Evolutionary conservation across 2,888 invertebrate genomes (phyloP).

Genomic region (Troides helena): DNA sequence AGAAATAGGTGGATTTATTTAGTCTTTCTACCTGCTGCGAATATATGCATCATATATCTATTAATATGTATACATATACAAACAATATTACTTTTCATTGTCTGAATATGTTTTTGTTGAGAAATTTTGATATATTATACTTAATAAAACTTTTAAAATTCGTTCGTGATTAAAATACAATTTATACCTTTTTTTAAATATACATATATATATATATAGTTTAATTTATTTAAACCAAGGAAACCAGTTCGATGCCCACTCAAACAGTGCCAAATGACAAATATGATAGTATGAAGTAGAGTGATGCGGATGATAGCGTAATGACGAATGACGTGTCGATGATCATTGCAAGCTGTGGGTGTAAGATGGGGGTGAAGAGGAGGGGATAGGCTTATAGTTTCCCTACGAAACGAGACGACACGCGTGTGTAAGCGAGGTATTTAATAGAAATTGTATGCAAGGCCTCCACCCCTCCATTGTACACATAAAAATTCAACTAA

Average conservation of each 20-base stretch:
- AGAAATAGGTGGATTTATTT: background rate
- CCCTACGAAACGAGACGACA: background rate
- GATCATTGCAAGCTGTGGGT: conserved; percentile 31
- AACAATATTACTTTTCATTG: too few species aligned
- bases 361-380: background rate
- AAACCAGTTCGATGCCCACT: conserved; percentile 67
- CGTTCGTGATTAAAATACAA: conserved; percentile 11
- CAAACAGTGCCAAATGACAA: conserved; percentile 73
- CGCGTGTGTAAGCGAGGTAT: background rate
- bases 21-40: background rate
- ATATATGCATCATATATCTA: background rate
- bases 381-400: background rate
- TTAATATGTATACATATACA: background rate
- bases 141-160: conserved; percentile 19
- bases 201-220: too few species aligned
- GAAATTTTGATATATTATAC: conserved; percentile 2
- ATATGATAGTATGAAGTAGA: conserved; percentile 64
- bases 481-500: background rate
- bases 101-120: too few species aligned
- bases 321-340: conserved; percentile 48
- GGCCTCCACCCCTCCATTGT: background rate
- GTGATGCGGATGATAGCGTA: conserved; percentile 74
- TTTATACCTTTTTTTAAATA: background rate
- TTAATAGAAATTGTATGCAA: background rate
- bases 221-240: background rate